Evolutionary conservation across 2,113 vertebrate species (phyloP).

Genomic region (Pterocles gutturalis): DNA sequence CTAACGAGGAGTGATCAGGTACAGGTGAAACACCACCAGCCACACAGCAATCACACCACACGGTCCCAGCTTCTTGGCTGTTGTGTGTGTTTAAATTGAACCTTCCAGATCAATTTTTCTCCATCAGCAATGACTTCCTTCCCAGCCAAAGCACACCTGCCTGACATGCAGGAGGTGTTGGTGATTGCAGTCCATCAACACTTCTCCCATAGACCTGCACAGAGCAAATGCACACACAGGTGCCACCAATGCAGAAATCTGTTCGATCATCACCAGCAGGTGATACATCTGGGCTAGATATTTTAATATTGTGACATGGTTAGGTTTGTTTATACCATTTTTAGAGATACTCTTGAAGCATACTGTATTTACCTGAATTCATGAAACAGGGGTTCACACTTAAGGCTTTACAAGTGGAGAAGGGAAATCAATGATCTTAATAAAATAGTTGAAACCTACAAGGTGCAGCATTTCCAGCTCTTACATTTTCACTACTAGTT

Average conservation of each 20-base stretch:
- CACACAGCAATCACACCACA: no score
- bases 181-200: not conserved
- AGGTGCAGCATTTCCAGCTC: not conserved
- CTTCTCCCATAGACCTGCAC: not conserved
- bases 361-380: not conserved
- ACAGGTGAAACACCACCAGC: not conserved
- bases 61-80: not conserved
- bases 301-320: not conserved
- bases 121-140: not conserved
- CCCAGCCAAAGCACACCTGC: rapidly evolving
- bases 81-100: not conserved
- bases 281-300: not conserved
- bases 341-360: not conserved
- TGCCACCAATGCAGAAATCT: not conserved
- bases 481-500: not conserved
- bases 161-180: not conserved
- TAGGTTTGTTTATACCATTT: not conserved
- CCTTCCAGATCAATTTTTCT: not conserved
- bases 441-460: not conserved
- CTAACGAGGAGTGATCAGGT: not conserved
- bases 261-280: not conserved
- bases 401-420: not conserved
- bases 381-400: not conserved
- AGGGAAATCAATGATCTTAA: not conserved
- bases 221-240: rapidly evolving